Percentiles rank a stretch among this genome's conserved stretches.
These are phyloP conservation scores for Tipula lateralis DNA, from an alignment of 2,888 invertebrate genomes.

Conservation along the genomic window DNA sequence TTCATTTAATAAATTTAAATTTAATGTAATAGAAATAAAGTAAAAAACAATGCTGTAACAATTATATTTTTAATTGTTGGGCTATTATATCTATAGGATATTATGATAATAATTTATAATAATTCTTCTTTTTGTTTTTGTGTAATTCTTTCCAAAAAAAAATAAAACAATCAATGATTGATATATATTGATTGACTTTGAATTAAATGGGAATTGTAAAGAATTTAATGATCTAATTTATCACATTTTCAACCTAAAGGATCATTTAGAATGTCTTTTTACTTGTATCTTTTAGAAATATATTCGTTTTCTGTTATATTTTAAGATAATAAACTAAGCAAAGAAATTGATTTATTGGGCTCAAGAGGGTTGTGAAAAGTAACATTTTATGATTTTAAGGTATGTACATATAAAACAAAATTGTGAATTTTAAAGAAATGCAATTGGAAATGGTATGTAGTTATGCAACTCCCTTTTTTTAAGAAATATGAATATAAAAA, in stretches of 20 bases:
- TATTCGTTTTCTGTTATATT: background rate
- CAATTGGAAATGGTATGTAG: no score
- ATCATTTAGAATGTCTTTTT: background rate
- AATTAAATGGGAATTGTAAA: conserved; percentile 19
- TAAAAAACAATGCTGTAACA: background rate
- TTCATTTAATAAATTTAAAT: background rate
- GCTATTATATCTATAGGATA: background rate
- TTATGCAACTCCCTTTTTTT: no score
- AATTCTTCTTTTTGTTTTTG: background rate
- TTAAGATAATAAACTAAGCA: background rate
- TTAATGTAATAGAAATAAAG: background rate
- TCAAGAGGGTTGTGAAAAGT: background rate
- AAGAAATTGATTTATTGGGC: background rate
- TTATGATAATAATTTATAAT: background rate
- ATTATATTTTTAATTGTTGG: conserved; percentile 15
- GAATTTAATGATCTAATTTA: conserved; percentile 24
- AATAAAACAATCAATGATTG: background rate
- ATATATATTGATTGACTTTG: background rate
- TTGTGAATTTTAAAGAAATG: background rate
- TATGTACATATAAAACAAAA: background rate
- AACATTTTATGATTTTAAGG: background rate
- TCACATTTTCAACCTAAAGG: conserved; percentile 4
- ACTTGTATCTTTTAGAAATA: background rate
- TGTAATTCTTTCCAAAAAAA: background rate
- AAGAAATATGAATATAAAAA: no score